Evolutionary conservation across 2,888 invertebrate species (phyloP).

Genomic region (Corbicula japonica): DNA sequence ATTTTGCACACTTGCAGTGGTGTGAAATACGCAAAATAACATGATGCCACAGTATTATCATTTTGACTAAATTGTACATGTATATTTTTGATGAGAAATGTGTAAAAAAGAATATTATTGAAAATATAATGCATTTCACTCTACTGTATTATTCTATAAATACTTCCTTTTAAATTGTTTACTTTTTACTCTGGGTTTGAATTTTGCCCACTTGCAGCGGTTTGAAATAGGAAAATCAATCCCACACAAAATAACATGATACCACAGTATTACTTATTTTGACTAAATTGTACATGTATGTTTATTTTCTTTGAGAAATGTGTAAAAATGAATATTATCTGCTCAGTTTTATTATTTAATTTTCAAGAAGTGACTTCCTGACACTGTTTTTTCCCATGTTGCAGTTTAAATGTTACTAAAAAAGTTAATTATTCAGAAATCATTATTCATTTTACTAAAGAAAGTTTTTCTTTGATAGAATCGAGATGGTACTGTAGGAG

Average conservation of each 20-base stretch:
- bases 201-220: neutral
- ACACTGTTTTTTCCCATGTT: neutral
- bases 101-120: neutral
- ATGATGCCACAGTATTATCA: neutral
- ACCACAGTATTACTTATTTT: neutral
- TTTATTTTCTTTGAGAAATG: too few species aligned
- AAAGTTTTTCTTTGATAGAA: slow-evolving; percentile 60
- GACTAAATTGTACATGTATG: too few species aligned
- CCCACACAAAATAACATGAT: neutral
- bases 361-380: neutral
- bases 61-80: too few species aligned
- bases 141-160: neutral
- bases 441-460: neutral
- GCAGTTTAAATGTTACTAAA: neutral
- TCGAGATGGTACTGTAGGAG: slow-evolving; percentile 75
- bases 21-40: neutral
- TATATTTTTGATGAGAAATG: too few species aligned
- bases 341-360: neutral
- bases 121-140: neutral
- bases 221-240: too few species aligned
- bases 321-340: neutral
- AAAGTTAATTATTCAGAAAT: neutral
- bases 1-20: neutral
- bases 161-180: neutral
- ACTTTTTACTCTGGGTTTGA: neutral